A percentile compares a stretch with the other conserved stretches of the same genome.
Conservation (phyloP, 2,888 invertebrate species). For the Marasmarcha lunaedactyla region DNA sequence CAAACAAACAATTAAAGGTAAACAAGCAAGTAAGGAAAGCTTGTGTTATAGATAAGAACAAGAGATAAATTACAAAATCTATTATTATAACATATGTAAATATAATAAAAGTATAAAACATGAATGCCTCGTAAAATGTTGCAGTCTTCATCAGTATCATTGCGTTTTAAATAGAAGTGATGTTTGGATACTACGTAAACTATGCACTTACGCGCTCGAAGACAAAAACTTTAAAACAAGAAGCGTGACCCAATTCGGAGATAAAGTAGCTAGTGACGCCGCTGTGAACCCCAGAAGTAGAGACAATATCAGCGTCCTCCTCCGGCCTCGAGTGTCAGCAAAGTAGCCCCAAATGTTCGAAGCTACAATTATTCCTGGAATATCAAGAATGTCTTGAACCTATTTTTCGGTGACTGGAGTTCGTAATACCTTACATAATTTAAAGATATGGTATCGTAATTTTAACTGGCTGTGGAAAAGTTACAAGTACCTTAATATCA, state of each 20-base stretch:
- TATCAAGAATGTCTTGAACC: too few relatives aligned
- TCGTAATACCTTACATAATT: neutral
- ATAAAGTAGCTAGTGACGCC: slow-evolving; percentile 65
- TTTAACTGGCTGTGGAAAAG: neutral
- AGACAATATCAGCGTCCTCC: slow-evolving; percentile 32
- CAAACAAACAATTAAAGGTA: too few relatives aligned
- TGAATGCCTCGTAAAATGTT: too few relatives aligned
- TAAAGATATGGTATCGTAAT: neutral
- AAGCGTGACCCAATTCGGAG: slow-evolving; percentile 71
- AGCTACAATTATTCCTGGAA: slow-evolving; percentile 55
- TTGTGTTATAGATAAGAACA: too few relatives aligned
- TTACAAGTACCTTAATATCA: too few relatives aligned
- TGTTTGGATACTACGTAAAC: neutral
- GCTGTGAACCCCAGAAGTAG: slow-evolving; percentile 55
- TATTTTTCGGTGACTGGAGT: neutral
- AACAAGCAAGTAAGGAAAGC: too few relatives aligned
- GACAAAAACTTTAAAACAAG: slow-evolving; percentile 72
- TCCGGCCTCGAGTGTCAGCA: slow-evolving; percentile 44
- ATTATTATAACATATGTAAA: neutral
- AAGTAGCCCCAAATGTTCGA: slow-evolving; percentile 56
- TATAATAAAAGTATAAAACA: neutral
- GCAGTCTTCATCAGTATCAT: too few relatives aligned
- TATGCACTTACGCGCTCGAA: slow-evolving; percentile 66
- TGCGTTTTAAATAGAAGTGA: too few relatives aligned
- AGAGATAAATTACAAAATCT: neutral